These are phyloP conservation scores for Hydrotaea cyrtoneurina DNA, from an alignment of 2,888 invertebrate species.

Conservation along the genomic window DNA sequence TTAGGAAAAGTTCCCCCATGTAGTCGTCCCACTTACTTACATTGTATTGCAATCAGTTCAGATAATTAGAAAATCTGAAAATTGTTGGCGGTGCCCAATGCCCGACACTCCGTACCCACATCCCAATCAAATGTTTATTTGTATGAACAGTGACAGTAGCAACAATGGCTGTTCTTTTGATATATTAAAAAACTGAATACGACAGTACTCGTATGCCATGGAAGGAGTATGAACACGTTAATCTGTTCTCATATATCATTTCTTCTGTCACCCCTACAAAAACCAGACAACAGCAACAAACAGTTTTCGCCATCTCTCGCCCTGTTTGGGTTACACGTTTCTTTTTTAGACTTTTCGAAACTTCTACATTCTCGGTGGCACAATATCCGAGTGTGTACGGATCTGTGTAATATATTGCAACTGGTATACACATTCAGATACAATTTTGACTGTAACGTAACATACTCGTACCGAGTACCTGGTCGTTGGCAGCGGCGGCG, in stretches of 20 bases:
- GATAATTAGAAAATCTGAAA: too few species aligned
- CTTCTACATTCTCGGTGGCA: background rate
- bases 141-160: constrained; percentile 60
- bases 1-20: too few species aligned
- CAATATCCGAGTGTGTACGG: background rate
- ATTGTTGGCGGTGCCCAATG: background rate
- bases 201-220: constrained; percentile 41
- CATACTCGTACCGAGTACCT: too few species aligned
- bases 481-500: background rate
- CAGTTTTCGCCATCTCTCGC: background rate
- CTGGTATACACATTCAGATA: background rate
- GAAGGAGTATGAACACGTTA: constrained; percentile 65
- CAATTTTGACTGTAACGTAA: constrained; percentile 28
- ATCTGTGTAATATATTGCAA: constrained; percentile 22
- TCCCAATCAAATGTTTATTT: constrained; percentile 51
- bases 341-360: background rate
- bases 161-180: constrained; percentile 54
- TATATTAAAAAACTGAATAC: constrained; percentile 51
- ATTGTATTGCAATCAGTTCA: too few species aligned
- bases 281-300: background rate
- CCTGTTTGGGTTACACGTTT: background rate
- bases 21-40: too few species aligned
- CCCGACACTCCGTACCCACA: constrained; percentile 12
- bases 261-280: constrained; percentile 60
- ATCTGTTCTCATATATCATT: constrained; percentile 67